Evolutionary conservation across 2,113 vertebrate species (phyloP).

Genomic region (Grantiella picta): DNA sequence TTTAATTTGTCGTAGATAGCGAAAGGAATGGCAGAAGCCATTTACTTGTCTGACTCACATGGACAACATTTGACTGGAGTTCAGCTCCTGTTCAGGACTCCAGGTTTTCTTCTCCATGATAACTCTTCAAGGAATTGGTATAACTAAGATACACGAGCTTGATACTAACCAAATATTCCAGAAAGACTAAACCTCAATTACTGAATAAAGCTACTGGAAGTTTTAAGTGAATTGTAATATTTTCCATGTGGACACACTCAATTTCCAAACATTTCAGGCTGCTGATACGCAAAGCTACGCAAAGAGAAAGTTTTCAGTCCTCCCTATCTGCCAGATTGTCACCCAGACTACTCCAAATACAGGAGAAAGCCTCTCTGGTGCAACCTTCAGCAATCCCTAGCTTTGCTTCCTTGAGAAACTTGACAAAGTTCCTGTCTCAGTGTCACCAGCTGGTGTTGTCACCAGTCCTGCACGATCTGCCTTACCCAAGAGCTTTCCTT

Average conservation of each 20-base stretch:
- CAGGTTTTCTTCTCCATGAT: background rate
- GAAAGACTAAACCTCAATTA: background rate
- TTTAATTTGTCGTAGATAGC: background rate
- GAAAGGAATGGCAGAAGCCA: background rate
- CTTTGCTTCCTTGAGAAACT: background rate
- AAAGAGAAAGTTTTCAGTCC: background rate
- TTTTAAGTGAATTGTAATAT: background rate
- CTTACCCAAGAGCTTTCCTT: background rate
- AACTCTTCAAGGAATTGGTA: background rate
- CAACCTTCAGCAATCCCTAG: background rate
- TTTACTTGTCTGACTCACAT: background rate
- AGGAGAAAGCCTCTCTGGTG: background rate
- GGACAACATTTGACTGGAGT: background rate
- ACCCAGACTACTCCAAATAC: background rate
- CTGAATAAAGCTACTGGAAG: background rate
- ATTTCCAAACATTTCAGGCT: background rate
- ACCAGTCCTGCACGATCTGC: background rate
- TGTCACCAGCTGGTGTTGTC: background rate
- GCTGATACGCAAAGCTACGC: background rate
- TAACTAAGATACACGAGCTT: background rate
- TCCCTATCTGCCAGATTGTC: background rate
- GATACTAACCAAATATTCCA: background rate
- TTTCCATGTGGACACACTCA: background rate
- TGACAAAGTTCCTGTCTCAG: background rate
- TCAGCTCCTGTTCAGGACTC: background rate